A percentile compares a stretch with the other conserved stretches of the same genome.
These are phyloP conservation scores for Ardeotis arabs DNA, from an alignment of 2,113 vertebrate species.

Conservation along the genomic window DNA sequence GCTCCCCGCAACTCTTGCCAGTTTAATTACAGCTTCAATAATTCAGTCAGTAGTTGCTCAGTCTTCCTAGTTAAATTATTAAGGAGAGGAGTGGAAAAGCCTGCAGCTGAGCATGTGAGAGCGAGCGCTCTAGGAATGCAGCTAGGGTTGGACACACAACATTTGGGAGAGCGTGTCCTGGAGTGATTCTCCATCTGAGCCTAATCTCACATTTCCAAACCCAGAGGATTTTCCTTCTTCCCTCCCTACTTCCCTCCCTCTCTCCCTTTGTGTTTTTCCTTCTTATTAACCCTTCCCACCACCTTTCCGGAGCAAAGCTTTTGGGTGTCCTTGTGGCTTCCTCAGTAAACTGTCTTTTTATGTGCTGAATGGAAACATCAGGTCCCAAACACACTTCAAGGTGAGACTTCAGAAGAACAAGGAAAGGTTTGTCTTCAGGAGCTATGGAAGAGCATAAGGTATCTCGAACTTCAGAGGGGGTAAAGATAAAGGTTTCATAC, in stretches of 20 bases:
- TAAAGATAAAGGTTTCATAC: background rate
- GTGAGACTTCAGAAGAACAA: background rate
- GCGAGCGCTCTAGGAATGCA: background rate
- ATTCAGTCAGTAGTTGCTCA: constrained; percentile 4
- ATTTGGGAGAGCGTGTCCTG: background rate
- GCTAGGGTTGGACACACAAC: background rate
- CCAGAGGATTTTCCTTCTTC: background rate
- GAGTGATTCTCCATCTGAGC: background rate
- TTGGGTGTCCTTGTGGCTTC: background rate
- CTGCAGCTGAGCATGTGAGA: background rate
- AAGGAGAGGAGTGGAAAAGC: background rate
- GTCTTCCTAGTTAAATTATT: constrained; percentile 1
- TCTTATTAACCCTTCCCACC: background rate
- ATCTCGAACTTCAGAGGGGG: background rate
- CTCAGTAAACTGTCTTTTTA: background rate
- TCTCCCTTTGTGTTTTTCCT: background rate
- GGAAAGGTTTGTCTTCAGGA: background rate
- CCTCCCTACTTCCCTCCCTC: background rate
- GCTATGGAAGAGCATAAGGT: background rate
- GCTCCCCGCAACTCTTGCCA: background rate
- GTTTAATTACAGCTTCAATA: constrained; percentile 37
- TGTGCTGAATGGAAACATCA: background rate
- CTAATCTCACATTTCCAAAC: background rate
- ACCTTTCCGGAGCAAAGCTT: background rate
- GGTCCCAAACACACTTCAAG: background rate